Evolutionary conservation across 2,113 vertebrate species (phyloP), one percentile per base, ranked within the genome.

Genomic region (Xiphias gladius): DNA sequence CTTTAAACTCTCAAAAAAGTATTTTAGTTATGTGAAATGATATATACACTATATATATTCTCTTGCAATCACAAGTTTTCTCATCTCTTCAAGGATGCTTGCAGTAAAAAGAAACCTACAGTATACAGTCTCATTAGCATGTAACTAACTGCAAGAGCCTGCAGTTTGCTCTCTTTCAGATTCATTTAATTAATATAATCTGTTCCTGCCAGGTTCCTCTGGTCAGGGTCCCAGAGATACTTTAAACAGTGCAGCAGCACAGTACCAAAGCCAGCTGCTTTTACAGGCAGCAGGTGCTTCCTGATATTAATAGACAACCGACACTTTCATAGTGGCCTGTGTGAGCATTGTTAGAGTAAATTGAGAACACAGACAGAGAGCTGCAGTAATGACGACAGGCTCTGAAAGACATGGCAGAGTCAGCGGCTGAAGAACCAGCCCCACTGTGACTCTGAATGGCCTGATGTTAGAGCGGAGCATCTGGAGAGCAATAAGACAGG

Each of bases 281-380:
- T 73, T 28, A 32, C 35, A 59, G 78, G 76, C 79, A 84, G 84
- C 86, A 86, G 88, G 86, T 80, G 88, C 57, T 82, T 79, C 71
- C 74, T 79, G 59, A 67, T 77, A 75, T 84, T 76, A 86, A 87
- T 26, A 58, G 83, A 73, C 71, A 83, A 26, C 9, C 64, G 73
- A 10, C 64, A 35, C 50, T 79, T 84, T 76, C 86, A 78, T 64
- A 48, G 55, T 73, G 74, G 66, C 4, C 71, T 26, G 39, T 87
- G 73, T 86, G 86, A 76, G 79, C 28, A 82, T 88, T 84, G 86
- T 90, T 88, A 80, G 77, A 65, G 79, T 67, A 83, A 88, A 91
- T 82, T 30, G 82, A 78, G 76, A 86, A 76, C 70, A 75, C 58
- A 64, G 75, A 77, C 79, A 20, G 79, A 71, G 54, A 79, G 86